Base-by-base conservation (phyloP, 2,113 vertebrate genomes). In the Panthera uncia region DNA sequence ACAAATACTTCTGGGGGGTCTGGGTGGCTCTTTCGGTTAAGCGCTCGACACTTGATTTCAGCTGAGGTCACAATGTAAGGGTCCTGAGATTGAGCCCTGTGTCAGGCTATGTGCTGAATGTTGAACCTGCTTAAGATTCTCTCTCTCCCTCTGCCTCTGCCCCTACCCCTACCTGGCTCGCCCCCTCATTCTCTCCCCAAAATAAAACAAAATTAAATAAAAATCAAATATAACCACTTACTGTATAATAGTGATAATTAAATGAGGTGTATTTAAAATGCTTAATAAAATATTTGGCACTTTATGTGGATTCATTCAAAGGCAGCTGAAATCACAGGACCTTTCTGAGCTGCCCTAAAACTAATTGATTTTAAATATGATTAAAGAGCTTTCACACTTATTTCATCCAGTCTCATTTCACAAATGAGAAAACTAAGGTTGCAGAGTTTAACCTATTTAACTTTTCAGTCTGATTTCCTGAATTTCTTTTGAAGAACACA, bases 401-500 rank as follows among this genome's bases (percentile, higher is more conserved):
- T 21, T 86, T 95, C 63, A 96, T 48, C 63, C 21, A 94, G 78
- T 19, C 45, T 85, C 18, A 68, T 69, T 81, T 95, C 71, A 95
- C 50, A 93, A 93, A 79, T 55, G 27, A 97, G 71, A 38, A 96
- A 87, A 94, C 45, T 45, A 41, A 93, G 55, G 13, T 79, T 91
- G 84, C 0, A 93, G 14, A 89, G 16, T 79, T 89, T 92, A 94
- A 80, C 16, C 69, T 25, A 95, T 63, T 15, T 89, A 81, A 73
- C 48, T 86, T 96, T 89, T 89, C 76, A 73, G 41, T 55, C 45
- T 84, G 48, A 87, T 76, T 88, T 91, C 65, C 38, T 87, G 19
- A 83, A 91, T 66, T 91, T 71, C 69, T 76, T 87, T 89, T 96
- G 97, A 98, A 98, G 89, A 99, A 98, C 91, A 97, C 95, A 98